Evolutionary conservation across 2,888 invertebrate genomes (phyloP), one percentile per base, ranked within the genome.

Genomic region (Synergus gifuensis): DNA sequence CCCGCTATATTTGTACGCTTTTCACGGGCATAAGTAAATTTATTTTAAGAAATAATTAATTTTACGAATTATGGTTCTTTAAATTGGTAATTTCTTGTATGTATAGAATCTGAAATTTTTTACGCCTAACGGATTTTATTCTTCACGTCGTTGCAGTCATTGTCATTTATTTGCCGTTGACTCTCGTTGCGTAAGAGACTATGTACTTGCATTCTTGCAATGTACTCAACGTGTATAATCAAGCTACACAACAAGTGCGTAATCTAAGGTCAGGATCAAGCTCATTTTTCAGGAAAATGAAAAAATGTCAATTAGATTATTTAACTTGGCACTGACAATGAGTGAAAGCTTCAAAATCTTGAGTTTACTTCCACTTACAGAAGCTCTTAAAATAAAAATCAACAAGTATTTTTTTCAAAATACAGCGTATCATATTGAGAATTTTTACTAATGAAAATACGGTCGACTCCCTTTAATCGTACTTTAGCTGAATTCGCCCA

Each of bases 231-330:
- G 36, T 16, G 28, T 73, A 73, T 73, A 73, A 73, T 73, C 73
- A 73, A 49, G 54, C 16, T 49, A 73, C 49, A 36, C 36, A 73
- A 73, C 49, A 36, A 49, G 73, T 73, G 46, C 49, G 28, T 73
- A 49, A 73, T 73, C 54, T 73, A 73, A 73, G 73, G 73, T 54
- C 73, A 73, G 28, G 73, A 73, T 73, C 73, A 54, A 73, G 73
- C 28, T 73, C 36, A 54, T 73, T 36, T 73, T 67, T 67, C 44
- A 42, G 42, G 14, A 67, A 67, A 67, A 44, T 5, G 2, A 60
- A 60, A 60, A 22, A 22, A 60, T 12, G 22, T 22, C 22, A 16
- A 54, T 11, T 54, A 54, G 54, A n/a, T 54, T n/a, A 54, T 54
- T 54, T n/a, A 54, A n/a, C n/a, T 54, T n/a, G n/a, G 8, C n/a